Base-by-base conservation (phyloP, 2,888 invertebrate species). In the Xylocampa areola region DNA sequence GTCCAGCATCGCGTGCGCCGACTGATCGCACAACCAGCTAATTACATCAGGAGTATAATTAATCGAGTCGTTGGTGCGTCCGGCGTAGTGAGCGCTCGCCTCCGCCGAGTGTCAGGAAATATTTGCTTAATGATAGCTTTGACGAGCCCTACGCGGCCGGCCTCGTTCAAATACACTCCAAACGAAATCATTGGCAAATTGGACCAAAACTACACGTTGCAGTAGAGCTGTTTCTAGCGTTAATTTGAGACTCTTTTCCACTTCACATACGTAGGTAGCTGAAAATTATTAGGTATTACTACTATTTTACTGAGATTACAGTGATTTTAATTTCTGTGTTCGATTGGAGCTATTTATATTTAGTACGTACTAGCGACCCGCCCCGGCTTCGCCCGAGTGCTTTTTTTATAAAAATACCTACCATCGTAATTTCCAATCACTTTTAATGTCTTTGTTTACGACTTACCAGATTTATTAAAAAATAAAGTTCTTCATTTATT, bases 101-200 rank as follows among this genome's bases (percentile, higher is more conserved):
- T 51, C 65, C 58, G 54, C 67, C 57, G 65, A 75, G 71, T 75
- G 75, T 74, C 75, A 77, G 69, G 74, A 78, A 84, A 82, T 85
- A 84, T 86, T 82, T 84, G 81, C 75, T 75, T 78, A 83, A 79
- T 86, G 81, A 75, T 53, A 68, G 77, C 79, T 80, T 82, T 82
- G 80, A 79, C 69, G 76, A 77, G 67, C 59, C 49, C 73, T 43
- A 55, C 58, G 16, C 44, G 25, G 43, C n/a, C n/a, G n/a, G 30
- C 29, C 60, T 65, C 61, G 68, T 57, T 69, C 64, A 75, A 77
- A 79, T 73, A 75, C 61, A 68, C 68, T 68, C 37, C 65, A 58
- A 72, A 75, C 61, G 62, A 73, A 81, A 77, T 77, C 60, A 73
- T 62, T 45, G 55, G 55, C 37, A 53, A 62, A 74, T 70, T 77